Conservation (phyloP, 1,140 invertebrate species). For the Neuroterus valhalla region DNA sequence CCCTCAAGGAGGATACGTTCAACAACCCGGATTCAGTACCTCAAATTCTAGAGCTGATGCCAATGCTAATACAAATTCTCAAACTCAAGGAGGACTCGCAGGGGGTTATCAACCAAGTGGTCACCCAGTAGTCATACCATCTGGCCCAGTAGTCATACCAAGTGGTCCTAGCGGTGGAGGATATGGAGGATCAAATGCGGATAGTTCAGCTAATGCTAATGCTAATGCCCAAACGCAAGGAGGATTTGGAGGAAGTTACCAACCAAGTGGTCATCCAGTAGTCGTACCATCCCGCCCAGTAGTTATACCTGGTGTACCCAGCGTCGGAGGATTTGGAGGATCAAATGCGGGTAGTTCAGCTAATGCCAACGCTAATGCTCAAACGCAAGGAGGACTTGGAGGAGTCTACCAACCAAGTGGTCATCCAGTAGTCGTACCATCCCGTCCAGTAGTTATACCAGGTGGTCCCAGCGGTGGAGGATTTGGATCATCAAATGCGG, state of each 20-base stretch:
- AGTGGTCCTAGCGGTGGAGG: background rate
- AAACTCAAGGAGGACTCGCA: background rate
- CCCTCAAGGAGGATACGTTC: background rate
- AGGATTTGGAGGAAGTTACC: background rate
- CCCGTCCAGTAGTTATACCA: background rate
- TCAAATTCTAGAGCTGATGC: conserved; percentile 25
- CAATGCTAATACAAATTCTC: conserved; percentile 35
- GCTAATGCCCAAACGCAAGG: conserved; percentile 27
- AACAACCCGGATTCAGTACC: background rate
- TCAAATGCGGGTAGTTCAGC: conserved; percentile 15
- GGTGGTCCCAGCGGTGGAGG: background rate
- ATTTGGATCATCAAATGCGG: too few relatives aligned
- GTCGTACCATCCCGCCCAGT: background rate
- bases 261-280: background rate
- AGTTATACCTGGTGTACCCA: background rate
- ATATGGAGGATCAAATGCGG: conserved; percentile 19
- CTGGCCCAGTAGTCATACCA: background rate
- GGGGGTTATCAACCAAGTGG: background rate
- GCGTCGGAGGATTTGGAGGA: background rate
- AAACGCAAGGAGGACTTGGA: too few relatives aligned
- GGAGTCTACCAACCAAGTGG: too few relatives aligned
- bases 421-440: too few relatives aligned
- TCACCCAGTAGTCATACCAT: background rate
- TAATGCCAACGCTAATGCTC: too few relatives aligned
- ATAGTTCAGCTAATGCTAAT: conserved; percentile 33